A percentile compares a stretch with the other conserved stretches of the same genome.
These are phyloP conservation scores for Arctopsyche grandis DNA, from an alignment of 1,140 invertebrate genomes.

Conservation along the genomic window DNA sequence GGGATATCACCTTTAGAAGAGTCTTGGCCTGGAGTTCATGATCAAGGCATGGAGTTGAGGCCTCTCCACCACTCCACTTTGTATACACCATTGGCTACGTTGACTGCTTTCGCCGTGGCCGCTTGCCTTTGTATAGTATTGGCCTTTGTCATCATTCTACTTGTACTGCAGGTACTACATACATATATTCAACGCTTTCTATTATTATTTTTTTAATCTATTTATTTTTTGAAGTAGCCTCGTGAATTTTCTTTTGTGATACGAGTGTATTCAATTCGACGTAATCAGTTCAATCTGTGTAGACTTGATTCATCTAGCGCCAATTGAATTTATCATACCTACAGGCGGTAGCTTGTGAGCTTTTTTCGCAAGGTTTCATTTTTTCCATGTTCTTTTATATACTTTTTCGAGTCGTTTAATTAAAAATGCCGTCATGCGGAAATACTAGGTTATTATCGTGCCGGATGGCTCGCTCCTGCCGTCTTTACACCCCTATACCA, in stretches of 20 bases:
- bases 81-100: conserved; percentile 66
- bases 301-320: too few relatives aligned
- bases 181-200: neutral
- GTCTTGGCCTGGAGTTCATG: conserved; percentile 58
- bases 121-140: conserved; percentile 74
- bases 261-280: neutral
- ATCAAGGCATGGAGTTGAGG: conserved; percentile 59
- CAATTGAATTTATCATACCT: too few relatives aligned
- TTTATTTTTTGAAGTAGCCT: neutral
- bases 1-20: conserved; percentile 58
- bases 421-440: conserved; percentile 52
- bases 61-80: conserved; percentile 57
- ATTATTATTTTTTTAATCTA: neutral
- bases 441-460: conserved; percentile 49
- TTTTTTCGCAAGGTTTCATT: neutral
- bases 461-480: conserved; percentile 35
- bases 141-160: conserved; percentile 74
- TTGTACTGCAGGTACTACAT: conserved; percentile 71
- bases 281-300: too few relatives aligned
- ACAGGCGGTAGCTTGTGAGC: too few relatives aligned
- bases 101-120: conserved; percentile 73
- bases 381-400: neutral
- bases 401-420: conserved; percentile 48
- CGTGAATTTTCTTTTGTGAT: neutral
- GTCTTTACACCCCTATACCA: conserved; percentile 15